These are phyloP conservation scores for Trilocha varians DNA, from an alignment of 2,888 invertebrate species.

Conservation along the genomic window DNA sequence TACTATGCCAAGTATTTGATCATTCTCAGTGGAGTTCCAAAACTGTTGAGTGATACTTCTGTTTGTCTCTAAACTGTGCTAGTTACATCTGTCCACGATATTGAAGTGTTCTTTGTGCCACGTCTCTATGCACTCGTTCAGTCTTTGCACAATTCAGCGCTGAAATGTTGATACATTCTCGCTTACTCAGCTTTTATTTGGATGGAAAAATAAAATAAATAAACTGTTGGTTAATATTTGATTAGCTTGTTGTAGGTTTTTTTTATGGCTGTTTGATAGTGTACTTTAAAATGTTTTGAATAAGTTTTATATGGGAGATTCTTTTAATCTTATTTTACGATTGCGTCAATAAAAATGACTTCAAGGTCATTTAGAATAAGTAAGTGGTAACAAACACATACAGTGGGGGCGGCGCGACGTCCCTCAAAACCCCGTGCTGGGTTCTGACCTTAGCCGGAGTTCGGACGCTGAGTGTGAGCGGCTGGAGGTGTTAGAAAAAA, in stretches of 20 bases:
- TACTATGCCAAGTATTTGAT: background rate
- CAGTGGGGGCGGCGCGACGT: too few species aligned
- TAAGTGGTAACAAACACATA: too few species aligned
- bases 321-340: too few species aligned
- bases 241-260: background rate
- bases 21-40: background rate
- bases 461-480: too few species aligned
- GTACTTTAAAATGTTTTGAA: too few species aligned
- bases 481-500: too few species aligned
- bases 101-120: background rate
- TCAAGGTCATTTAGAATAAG: too few species aligned
- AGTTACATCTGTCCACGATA: background rate
- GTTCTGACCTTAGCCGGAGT: too few species aligned
- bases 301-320: too few species aligned
- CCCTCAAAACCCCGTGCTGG: too few species aligned
- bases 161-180: background rate
- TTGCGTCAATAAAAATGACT: too few species aligned
- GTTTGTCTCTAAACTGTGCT: background rate
- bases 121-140: background rate
- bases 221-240: background rate
- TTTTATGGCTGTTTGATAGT: background rate
- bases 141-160: background rate
- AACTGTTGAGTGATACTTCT: background rate
- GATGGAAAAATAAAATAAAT: background rate
- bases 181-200: background rate